These are phyloP conservation scores for Agriopis aurantiaria DNA, from an alignment of 2,888 invertebrate species.

Conservation along the genomic window DNA sequence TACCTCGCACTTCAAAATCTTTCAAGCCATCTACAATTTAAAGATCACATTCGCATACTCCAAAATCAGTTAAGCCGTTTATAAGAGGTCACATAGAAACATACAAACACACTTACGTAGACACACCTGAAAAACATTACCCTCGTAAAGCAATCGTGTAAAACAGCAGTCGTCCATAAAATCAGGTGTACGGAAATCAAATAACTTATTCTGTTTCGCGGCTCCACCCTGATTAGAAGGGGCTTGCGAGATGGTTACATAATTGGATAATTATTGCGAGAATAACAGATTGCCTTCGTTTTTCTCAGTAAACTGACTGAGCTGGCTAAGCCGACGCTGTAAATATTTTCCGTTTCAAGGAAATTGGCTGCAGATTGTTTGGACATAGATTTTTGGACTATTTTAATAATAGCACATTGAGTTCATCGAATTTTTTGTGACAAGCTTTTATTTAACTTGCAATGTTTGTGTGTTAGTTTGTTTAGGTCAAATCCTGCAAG, in stretches of 20 bases:
- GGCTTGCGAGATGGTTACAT: conserved; percentile 63
- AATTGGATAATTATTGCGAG: conserved; percentile 71
- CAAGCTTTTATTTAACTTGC: too few species aligned
- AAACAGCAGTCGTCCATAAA: neutral
- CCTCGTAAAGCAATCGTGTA: too few species aligned
- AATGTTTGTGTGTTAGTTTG: too few species aligned
- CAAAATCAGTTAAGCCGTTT: too few species aligned
- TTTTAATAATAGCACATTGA: too few species aligned
- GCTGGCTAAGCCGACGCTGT: conserved; percentile 23
- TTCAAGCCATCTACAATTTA: too few species aligned
- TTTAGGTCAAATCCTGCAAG: too few species aligned
- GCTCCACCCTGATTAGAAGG: conserved; percentile 66
- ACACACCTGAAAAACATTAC: neutral
- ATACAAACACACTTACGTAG: too few species aligned
- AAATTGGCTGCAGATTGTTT: conserved; percentile 13
- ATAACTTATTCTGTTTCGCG: conserved; percentile 80
- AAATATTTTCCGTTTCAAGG: conserved; percentile 20
- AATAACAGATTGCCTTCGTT: conserved; percentile 60
- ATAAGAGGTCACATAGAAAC: too few species aligned
- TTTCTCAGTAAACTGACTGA: conserved; percentile 40
- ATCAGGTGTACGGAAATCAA: conserved; percentile 56
- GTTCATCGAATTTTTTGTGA: too few species aligned
- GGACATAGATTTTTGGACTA: neutral
- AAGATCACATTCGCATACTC: too few species aligned
- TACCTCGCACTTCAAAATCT: too few species aligned